Percentiles rank a stretch among this genome's conserved stretches.
Conservation (phyloP, 2,113 vertebrate genomes). For the Dipodomys spectabilis region DNA sequence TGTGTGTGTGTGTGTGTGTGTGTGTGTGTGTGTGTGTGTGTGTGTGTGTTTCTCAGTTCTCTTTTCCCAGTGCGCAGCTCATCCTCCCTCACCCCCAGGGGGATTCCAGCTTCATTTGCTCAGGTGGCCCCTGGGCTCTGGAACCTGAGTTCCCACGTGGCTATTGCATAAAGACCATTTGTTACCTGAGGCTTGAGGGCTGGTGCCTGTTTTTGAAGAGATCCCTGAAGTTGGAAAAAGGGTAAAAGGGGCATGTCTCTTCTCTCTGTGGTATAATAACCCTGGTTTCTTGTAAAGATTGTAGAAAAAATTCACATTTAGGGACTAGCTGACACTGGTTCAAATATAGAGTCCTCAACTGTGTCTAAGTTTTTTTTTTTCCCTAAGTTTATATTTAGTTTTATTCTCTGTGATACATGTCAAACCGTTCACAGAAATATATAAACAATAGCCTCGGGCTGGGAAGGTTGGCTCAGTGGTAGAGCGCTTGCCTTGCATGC, state of each 20-base stretch:
- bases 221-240: neutral
- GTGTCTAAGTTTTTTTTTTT: neutral
- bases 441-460: too few species aligned
- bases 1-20: too few species aligned
- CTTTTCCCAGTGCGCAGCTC: neutral
- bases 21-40: too few species aligned
- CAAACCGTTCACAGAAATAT: neutral
- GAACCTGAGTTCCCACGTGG: neutral
- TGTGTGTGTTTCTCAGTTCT: neutral
- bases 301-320: neutral
- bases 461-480: too few species aligned
- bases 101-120: neutral
- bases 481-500: too few species aligned
- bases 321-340: neutral
- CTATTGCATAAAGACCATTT: neutral
- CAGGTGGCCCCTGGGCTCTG: neutral
- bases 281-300: neutral
- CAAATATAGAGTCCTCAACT: neutral
- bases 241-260: neutral
- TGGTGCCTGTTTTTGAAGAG: neutral
- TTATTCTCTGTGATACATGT: neutral
- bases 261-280: neutral
- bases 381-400: neutral
- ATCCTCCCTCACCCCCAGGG: too few species aligned
- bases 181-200: neutral